Evolutionary conservation across 2,113 vertebrate genomes (phyloP), one percentile per base, ranked within the genome.

Genomic region (Scomber japonicus): DNA sequence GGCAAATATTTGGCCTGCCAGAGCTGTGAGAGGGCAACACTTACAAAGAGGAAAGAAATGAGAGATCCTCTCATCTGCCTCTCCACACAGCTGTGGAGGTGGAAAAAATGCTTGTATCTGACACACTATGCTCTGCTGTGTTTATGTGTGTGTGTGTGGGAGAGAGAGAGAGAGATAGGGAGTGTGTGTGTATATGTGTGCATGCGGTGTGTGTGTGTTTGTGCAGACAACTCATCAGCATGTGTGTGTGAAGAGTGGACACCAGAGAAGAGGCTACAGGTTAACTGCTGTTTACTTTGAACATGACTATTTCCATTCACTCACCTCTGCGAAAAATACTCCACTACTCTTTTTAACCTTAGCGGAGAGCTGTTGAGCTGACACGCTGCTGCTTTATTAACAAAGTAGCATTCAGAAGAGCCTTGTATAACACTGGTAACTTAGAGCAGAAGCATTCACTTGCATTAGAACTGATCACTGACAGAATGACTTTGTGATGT

Each of bases 1-100:
- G 87, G 88, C 84, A 91, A 93, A 93, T 94, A 93, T 90, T 90
- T 92, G 71, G 78, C 73, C 71, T 83, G 81, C 84, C 74, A 3
- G 63, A 81, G 84, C 35, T 55, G 75, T 64, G 78, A 77, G 82
- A 85, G 81, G 83, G 71, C 83, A 84, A 51, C 86, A 63, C 82
- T 89, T 76, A 74, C 61, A 82, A 75, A 60, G 83, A 83, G 79
- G 84, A 57, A 75, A 90, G 83, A 87, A 86, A 82, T 64, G 80
- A 83, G 88, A 63, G 76, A 73, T 79, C 35, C 84, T 78, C 80
- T 82, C 71, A 74, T 87, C 59, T 76, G 64, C 35, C 56, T 69
- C 61, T 60, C 66, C 50, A 27, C 72, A 15, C 75, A 78, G 70
- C 44, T 44, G 51, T n/a, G 49, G 71, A 82, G 31, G 69, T 80